Conservation (phyloP, 2,888 invertebrate genomes). For the Tryphoninae sp. region DNA sequence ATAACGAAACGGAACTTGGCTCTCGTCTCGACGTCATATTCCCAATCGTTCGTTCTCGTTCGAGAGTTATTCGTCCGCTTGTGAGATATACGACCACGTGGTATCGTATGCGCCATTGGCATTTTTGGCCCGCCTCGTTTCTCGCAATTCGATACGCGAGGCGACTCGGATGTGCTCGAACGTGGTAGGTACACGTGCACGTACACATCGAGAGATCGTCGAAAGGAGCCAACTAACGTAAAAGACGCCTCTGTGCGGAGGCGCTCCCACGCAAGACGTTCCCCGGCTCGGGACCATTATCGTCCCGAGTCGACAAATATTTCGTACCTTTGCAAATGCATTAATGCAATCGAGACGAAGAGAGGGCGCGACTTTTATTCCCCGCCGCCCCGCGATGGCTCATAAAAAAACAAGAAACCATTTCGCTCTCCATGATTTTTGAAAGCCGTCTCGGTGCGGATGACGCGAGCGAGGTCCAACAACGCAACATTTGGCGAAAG, state of each 20-base stretch:
- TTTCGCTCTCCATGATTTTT: background rate
- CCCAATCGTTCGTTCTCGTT: conserved; percentile 7
- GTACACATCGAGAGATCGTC: background rate
- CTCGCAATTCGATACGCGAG: conserved; percentile 61
- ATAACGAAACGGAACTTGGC: conserved; percentile 22
- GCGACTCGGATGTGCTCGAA: conserved; percentile 5
- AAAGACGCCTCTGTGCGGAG: no score
- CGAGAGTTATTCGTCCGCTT: conserved; percentile 18
- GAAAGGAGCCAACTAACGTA: no score
- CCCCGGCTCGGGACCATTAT: conserved; percentile 52
- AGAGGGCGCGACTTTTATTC: background rate
- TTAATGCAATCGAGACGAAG: conserved; percentile 45
- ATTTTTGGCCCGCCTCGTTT: conserved; percentile 62
- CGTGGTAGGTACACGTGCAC: background rate
- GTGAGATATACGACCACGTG: conserved; percentile 45
- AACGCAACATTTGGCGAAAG: background rate
- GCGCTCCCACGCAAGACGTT: conserved; percentile 60
- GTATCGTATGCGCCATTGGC: conserved; percentile 53
- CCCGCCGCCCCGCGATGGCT: no score
- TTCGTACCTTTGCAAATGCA: conserved; percentile 34
- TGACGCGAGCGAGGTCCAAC: no score
- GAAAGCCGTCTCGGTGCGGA: no score
- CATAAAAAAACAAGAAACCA: background rate
- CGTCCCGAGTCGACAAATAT: conserved; percentile 12
- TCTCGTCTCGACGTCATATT: conserved; percentile 4